Evolutionary conservation across 2,113 vertebrate species (phyloP), one percentile per base, ranked within the genome.

Genomic region (Amphiprion ocellaris): DNA sequence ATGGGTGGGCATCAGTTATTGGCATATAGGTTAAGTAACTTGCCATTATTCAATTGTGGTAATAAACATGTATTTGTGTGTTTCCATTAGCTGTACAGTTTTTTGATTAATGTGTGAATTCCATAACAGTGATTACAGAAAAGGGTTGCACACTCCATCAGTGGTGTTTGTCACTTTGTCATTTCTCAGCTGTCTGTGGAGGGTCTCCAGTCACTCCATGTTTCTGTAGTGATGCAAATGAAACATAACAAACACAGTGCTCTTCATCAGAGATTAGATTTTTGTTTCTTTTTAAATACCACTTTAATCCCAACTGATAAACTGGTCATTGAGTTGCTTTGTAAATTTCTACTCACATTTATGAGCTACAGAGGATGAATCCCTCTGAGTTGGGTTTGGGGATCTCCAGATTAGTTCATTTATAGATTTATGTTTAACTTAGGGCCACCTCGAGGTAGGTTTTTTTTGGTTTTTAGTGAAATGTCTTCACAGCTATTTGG

Each of bases 1-100:
- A 61, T 39, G 52, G 62, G 53, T 55, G 75, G 47, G 14, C 59
- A 68, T 64, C 49, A 28, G 4, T 24, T 65, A 37, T 66, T 39
- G 63, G 56, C 49, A 66, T 37, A 37, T 61, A 67, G 73, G 70
- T 72, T 84, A 60, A 87, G 58, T 80, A 49, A 55, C 28, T 58
- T 33, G 7, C 50, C 59, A 70, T 87, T 53, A 50, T 26, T 76
- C 68, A 70, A 59, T 59, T 60, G 61, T 75, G 61, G 77, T 56
- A 23, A 62, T 71, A 37, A 66, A 44, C 2, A 49, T 71, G 10
- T 50, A 72, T 56, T 44, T 67, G 49, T 52, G 24, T 2, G 46
- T 46, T 86, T 81, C 47, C 50, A 62, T 71, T 61, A 0, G 19
- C 2, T 54, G 26, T 33, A 15, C 6, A 10, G 46, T 73, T 69